Conservation (phyloP, 2,797 vertebrate species). For the Channa striata region DNA sequence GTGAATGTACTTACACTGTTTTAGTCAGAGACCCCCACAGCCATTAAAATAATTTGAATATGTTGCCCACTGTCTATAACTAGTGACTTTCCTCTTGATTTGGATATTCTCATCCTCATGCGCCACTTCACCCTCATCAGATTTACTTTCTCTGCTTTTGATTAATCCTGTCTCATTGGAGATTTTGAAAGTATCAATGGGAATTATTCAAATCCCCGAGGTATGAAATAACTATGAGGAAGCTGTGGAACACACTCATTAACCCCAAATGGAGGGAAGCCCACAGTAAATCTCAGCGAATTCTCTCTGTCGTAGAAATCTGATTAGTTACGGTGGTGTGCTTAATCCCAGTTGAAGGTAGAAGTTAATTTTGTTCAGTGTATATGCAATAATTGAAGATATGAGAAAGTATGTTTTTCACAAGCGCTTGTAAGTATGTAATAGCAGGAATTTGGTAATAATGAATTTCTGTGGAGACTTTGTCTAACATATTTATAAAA, state of each 20-base stretch:
- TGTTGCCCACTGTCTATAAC: slow-evolving; percentile 52
- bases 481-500: neutral
- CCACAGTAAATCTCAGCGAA: slow-evolving; percentile 75
- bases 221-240: slow-evolving; percentile 81
- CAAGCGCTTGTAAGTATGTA: slow-evolving; percentile 7
- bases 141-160: slow-evolving; percentile 77
- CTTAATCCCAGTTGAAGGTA: slow-evolving; percentile 80
- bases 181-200: slow-evolving; percentile 83
- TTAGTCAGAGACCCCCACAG: slow-evolving; percentile 69
- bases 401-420: slow-evolving; percentile 31
- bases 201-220: slow-evolving; percentile 85
- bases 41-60: slow-evolving; percentile 62
- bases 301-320: slow-evolving; percentile 74
- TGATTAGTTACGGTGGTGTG: slow-evolving; percentile 79
- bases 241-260: slow-evolving; percentile 81
- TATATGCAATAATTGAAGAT: slow-evolving; percentile 50
- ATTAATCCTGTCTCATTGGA: slow-evolving; percentile 83
- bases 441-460: neutral
- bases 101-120: slow-evolving; percentile 69
- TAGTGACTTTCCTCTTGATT: slow-evolving; percentile 67
- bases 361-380: slow-evolving; percentile 72
- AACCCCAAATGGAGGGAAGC: slow-evolving; percentile 80
- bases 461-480: neutral
- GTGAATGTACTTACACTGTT: slow-evolving; percentile 65
- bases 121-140: slow-evolving; percentile 66